Conservation (phyloP, 2,113 vertebrate species). For the Phalacrocorax carbo region DNA sequence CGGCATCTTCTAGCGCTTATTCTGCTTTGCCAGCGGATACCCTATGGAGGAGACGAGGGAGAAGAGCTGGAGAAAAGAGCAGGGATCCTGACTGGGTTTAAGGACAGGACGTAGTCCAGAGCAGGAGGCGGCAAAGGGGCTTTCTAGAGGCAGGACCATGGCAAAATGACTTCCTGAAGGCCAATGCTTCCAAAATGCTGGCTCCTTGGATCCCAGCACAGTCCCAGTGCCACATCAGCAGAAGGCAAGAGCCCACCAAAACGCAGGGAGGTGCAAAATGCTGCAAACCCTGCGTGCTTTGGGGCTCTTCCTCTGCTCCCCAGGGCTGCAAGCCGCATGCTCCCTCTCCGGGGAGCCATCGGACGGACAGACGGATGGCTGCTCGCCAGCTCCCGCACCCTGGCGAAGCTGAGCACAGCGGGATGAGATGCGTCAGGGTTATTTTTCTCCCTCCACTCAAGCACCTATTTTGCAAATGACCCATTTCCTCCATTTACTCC, state of each 20-base stretch:
- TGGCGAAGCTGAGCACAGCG: rapidly evolving
- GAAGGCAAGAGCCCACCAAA: background rate
- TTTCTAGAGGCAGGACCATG: background rate
- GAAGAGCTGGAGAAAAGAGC: background rate
- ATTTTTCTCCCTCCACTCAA: background rate
- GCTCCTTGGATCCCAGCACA: background rate
- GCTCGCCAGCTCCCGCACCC: background rate
- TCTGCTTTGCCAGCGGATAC: rapidly evolving
- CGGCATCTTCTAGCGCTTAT: background rate
- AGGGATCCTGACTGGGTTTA: background rate
- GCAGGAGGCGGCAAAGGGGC: rapidly evolving
- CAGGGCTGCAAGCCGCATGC: background rate
- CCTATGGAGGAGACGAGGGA: background rate
- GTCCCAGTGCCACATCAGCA: background rate
- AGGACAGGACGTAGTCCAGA: rapidly evolving
- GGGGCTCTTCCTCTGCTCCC: background rate
- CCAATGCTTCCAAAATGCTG: rapidly evolving
- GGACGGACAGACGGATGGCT: background rate
- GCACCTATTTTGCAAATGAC: background rate
- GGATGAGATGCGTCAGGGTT: background rate
- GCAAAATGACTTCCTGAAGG: background rate
- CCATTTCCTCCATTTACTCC: background rate
- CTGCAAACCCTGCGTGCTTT: rapidly evolving
- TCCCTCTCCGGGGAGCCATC: background rate
- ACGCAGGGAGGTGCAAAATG: background rate